Base-by-base conservation (phyloP, 2,888 invertebrate species). In the Callinectes sapidus region DNA sequence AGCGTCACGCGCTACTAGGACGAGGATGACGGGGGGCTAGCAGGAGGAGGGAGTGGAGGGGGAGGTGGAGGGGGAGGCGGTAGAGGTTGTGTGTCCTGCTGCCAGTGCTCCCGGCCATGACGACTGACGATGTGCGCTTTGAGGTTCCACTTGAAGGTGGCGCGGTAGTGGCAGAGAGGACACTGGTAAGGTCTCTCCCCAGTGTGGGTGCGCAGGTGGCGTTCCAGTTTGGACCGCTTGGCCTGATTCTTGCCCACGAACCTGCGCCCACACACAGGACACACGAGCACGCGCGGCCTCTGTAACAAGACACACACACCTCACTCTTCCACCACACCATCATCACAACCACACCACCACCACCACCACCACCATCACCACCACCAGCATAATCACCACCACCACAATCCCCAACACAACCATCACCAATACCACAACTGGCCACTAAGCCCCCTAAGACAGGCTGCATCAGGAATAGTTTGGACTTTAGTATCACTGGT, bases 201-300 rank as follows among this genome's bases (percentile, higher is more conserved):
- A 55, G 92, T 92, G 89, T 92, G 92, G 8, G 85, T 92, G 32
- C 92, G 92, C 89, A 92, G 87, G 91, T 92, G 92, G 81, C 92
- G 90, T 86, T 92, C 92, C 89, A 92, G 90, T 88, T 92, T 92
- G 88, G 92, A 92, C 39, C 90, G 90, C 89, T 92, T 92, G 85
- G 92, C 92, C 89, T 92, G 92, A 54, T 92, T 90, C 91, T 89
- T 92, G 90, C 92, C 92, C 89, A 89, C 92, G 89, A 92, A 92
- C 91, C 87, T 90, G 71, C 91, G 90, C 61, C 92, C 92, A 85
- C 92, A 92, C 61, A 92, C 91, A n/a, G 92, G 92, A 90, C 92
- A 92, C 92, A 92, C 92, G 35, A 92, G 89, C 88, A 92, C 91
- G 81, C 91, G 92, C 89, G 88, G 92, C 87, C 77, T 90, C 87